Evolutionary conservation across 2,797 vertebrate species (phyloP), one percentile per base, ranked within the genome.

Genomic region (Diglossa cyanea): DNA sequence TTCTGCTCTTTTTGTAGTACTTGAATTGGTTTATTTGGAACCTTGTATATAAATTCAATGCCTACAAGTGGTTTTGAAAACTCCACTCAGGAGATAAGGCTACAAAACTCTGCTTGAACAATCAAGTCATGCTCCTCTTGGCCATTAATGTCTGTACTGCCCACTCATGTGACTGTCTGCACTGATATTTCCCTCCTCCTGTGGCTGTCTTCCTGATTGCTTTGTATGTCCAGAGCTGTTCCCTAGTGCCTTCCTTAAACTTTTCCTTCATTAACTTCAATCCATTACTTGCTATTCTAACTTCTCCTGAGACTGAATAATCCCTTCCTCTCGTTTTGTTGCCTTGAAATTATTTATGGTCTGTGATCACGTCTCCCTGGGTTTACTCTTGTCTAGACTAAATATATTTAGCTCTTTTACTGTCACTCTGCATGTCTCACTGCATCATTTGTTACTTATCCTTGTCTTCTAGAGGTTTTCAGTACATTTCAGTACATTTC

Each of bases 341-440:
- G 87, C 72, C 82, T 91, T 72, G 72, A 81, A 95, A 94, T 96
- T 96, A 96, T 96, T 97, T 96, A 93, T 96, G 93, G 92, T 25
- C 88, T 87, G 65, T 83, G 72, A 83, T 94, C 72, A 86, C 19
- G 2, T 95, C 92, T 97, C 89, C 44, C 81, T 83, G 89, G 94
- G 68, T 91, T 96, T 96, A 83, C 89, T 94, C 65, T 91, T 86
- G 94, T 96, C 95, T 97, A 95, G 94, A 95, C 94, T 93, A 94
- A 94, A 95, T 91, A 94, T 94, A 95, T 97, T 96, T 96, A 96
- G 92, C 65, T 90, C 70, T 95, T 95, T 94, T 86, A 94, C 72
- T 86, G 94, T 91, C 94, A 93, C 87, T 91, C 50, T 75, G 54
- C 0, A 4, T 84, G 65, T 74, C 81, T 91, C 77, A 63, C 80